Evolutionary conservation across 2,797 vertebrate genomes (phyloP).

Genomic region (Urophycis tenuis): DNA sequence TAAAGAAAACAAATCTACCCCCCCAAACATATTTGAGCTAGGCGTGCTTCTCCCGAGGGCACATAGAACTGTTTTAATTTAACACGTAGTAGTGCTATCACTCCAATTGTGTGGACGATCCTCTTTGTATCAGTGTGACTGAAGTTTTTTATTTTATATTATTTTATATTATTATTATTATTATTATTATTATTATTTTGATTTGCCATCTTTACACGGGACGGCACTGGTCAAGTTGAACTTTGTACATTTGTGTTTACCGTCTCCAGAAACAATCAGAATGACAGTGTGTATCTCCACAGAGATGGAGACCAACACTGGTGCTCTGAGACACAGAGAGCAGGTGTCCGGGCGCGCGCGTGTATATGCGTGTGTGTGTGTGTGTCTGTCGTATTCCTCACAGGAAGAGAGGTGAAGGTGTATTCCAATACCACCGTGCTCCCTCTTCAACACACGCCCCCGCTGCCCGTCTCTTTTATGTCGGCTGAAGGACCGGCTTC

Average conservation of each 20-base stretch:
- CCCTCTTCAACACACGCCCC: neutral
- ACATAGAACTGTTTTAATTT: constrained; percentile 8
- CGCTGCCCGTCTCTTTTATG: constrained; percentile 30
- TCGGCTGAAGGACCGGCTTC: constrained; percentile 3
- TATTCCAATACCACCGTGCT: neutral
- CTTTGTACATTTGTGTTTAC: constrained; percentile 41
- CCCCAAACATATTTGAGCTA: neutral
- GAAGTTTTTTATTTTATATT: constrained; percentile 25
- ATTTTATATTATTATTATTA: constrained; percentile 1
- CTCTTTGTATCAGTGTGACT: constrained; percentile 53
- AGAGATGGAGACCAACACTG: constrained; percentile 31
- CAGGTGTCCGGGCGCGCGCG: constrained; percentile 30
- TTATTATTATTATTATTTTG: constrained; percentile 8
- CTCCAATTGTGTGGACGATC: constrained; percentile 28
- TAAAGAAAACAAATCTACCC: neutral
- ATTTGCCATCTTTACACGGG: constrained; percentile 48
- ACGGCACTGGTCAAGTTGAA: constrained; percentile 24
- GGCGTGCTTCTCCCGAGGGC: neutral
- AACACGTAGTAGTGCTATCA: constrained; percentile 23
- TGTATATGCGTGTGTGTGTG: too few species aligned
- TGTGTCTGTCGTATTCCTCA: constrained; percentile 2
- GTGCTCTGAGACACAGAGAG: constrained; percentile 6
- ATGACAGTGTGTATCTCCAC: constrained; percentile 28
- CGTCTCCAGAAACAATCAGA: constrained; percentile 30
- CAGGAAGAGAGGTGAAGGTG: constrained; percentile 7